phyloP scores from a whole-genome alignment of 2,113 vertebrate genomes.

The Orcinus orca region DNA sequence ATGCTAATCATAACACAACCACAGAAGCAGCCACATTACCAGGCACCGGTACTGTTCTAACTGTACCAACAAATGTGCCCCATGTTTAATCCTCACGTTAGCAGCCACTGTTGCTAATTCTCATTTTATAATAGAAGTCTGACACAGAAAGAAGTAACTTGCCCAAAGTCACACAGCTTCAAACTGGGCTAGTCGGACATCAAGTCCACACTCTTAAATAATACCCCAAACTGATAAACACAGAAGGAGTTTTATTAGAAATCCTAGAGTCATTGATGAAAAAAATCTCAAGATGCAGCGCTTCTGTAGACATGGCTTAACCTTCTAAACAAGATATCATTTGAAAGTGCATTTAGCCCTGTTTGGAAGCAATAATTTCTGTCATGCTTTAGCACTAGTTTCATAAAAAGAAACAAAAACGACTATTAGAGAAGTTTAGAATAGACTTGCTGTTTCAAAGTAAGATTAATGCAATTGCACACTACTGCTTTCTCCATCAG shows the following conservation, averaged over 20 bases:
- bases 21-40: background rate
- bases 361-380: background rate
- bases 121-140: too few relatives aligned
- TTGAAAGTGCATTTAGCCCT: background rate
- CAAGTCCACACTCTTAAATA: background rate
- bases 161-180: background rate
- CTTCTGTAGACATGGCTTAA: background rate
- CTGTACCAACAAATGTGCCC: rapidly evolving
- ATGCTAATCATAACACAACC: too few relatives aligned
- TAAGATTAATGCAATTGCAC: background rate
- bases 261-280: background rate
- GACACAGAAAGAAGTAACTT: background rate
- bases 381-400: background rate
- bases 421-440: background rate
- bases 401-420: slow-evolving; percentile 29
- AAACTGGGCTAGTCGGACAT: too few relatives aligned
- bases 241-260: background rate
- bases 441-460: background rate
- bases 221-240: background rate
- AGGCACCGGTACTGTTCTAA: background rate
- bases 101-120: background rate
- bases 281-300: rapidly evolving
- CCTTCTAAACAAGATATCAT: rapidly evolving
- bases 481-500: background rate
- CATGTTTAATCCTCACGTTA: rapidly evolving